A percentile compares a stretch with the other conserved stretches of the same genome.
Conservation (phyloP, 2,113 vertebrate genomes). For the Salvelinus sp. region DNA sequence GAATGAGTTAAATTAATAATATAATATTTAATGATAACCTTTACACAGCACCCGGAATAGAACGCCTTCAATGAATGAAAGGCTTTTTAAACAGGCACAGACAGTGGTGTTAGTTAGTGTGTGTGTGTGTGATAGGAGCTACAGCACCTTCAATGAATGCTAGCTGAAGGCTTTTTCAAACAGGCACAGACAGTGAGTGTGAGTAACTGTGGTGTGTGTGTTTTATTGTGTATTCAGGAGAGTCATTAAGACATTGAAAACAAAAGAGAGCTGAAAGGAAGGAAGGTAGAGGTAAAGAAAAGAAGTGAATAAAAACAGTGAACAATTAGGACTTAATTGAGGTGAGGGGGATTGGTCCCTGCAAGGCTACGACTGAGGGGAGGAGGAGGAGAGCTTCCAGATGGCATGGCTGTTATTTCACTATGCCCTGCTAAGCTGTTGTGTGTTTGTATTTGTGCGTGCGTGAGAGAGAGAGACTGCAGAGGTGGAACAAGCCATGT, state of each 20-base stretch:
- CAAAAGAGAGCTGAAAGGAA: constrained; percentile 40
- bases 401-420: constrained; percentile 83
- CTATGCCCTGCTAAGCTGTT: constrained; percentile 69
- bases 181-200: too few species aligned
- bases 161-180: too few species aligned
- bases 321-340: constrained; percentile 77
- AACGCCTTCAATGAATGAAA: too few species aligned
- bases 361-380: constrained; percentile 57
- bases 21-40: constrained; percentile 2
- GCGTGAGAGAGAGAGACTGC: constrained; percentile 37
- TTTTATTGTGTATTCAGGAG: not conserved
- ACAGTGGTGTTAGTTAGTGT: too few species aligned
- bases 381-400: constrained; percentile 58
- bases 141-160: too few species aligned
- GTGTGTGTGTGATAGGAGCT: too few species aligned
- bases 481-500: constrained; percentile 65
- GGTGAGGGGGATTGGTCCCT: constrained; percentile 67
- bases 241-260: constrained; percentile 18
- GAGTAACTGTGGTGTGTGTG: too few species aligned
- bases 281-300: not conserved
- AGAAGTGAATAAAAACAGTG: constrained; percentile 63
- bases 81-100: not conserved
- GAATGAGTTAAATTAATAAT: too few species aligned
- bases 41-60: constrained; percentile 5
- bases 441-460: constrained; percentile 9